phyloP scores from a whole-genome alignment of 2,888 invertebrate species.

The Cataglyphis livida region DNA sequence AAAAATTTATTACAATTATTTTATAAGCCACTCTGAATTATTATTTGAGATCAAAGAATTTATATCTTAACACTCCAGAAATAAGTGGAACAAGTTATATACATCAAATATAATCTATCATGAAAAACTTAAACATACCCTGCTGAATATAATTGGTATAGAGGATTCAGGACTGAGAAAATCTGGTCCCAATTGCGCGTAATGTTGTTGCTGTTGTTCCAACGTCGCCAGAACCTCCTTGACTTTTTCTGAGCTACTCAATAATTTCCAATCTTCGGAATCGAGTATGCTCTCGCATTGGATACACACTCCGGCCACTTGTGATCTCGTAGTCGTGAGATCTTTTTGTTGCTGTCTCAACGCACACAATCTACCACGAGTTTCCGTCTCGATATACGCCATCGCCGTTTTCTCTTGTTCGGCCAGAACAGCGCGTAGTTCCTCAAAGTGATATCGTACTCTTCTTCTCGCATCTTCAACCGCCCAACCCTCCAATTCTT shows the following conservation, averaged over 20 bases:
- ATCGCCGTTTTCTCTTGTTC: slow-evolving; percentile 87
- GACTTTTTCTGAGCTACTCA: slow-evolving; percentile 86
- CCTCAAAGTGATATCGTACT: slow-evolving; percentile 86
- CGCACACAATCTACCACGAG: slow-evolving; percentile 86
- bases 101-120: neutral
- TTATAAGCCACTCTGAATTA: neutral
- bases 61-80: neutral
- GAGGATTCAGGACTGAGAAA: slow-evolving; percentile 87
- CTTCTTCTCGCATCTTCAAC: slow-evolving; percentile 83
- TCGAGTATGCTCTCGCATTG: slow-evolving; percentile 87
- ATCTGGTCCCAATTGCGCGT: slow-evolving; percentile 86
- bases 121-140: slow-evolving; percentile 79
- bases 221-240: slow-evolving; percentile 86
- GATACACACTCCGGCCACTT: slow-evolving; percentile 87
- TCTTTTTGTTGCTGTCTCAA: slow-evolving; percentile 87
- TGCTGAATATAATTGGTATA: slow-evolving; percentile 88
- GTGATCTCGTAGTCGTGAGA: slow-evolving; percentile 86
- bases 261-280: slow-evolving; percentile 87
- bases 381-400: slow-evolving; percentile 87
- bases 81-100: neutral
- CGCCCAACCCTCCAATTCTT: slow-evolving; percentile 79
- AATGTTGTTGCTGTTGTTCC: slow-evolving; percentile 87
- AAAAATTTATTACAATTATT: slow-evolving; percentile 9
- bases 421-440: slow-evolving; percentile 86
- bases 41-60: neutral